Evolutionary conservation across 2,888 invertebrate genomes (phyloP).

Genomic region (Melanostoma mellinum): DNA sequence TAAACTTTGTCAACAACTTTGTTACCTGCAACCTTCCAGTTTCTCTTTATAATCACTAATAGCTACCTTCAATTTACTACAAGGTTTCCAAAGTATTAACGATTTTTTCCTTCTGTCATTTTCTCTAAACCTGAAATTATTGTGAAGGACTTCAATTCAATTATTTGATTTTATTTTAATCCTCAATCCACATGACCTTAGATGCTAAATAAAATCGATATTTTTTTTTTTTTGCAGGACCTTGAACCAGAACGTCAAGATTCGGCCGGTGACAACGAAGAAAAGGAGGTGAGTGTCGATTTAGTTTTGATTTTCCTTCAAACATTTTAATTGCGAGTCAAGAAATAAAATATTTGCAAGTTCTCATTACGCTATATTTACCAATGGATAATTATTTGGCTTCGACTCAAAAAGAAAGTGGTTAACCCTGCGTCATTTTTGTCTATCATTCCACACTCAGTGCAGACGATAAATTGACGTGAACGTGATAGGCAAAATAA

Average conservation of each 20-base stretch:
- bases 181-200: conserved; percentile 7
- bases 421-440: conserved; percentile 18
- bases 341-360: conserved; percentile 45
- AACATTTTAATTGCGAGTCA: conserved; percentile 22
- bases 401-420: conserved; percentile 34
- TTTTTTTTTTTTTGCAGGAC: conserved; percentile 83
- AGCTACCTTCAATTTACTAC: no score
- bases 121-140: background rate
- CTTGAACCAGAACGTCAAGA: conserved; percentile 87
- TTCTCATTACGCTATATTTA: conserved; percentile 45
- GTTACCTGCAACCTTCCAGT: no score
- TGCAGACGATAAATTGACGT: conserved; percentile 35
- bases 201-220: conserved; percentile 16
- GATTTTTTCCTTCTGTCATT: no score
- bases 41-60: no score
- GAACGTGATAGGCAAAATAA: conserved; percentile 40
- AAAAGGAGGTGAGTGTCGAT: conserved; percentile 83
- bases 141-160: background rate
- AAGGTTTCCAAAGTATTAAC: no score
- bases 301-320: conserved; percentile 50
- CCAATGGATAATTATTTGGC: conserved; percentile 59
- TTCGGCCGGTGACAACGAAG: conserved; percentile 82
- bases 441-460: conserved; percentile 31
- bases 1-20: no score
- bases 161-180: background rate